Evolutionary conservation across 1,140 invertebrate species (phyloP), one percentile per base, ranked within the genome.

Genomic region (Zaprionus capensis): DNA sequence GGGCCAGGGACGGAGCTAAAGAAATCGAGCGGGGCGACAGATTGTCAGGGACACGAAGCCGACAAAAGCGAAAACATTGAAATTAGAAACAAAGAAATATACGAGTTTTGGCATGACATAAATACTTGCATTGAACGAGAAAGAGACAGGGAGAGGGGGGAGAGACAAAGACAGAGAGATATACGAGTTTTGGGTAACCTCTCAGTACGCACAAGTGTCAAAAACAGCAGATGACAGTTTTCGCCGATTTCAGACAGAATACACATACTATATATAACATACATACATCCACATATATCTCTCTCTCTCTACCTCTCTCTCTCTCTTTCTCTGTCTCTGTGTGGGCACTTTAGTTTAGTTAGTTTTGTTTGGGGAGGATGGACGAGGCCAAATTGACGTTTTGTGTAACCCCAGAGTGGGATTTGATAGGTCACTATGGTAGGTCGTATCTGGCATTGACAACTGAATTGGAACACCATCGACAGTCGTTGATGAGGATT

Each of bases 181-280:
- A 51, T 22, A 51, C 46, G 46, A 51, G 46, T 51, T 51, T 51
- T 24, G 46, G 46, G 20, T 46, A 46, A 2, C 57, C 59, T 67
- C 62, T 72, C 62, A 44, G 56, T 66, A 87, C 80, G 78, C 84
- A 90, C 84, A 87, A 87, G 84, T 90, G 84, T 87, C 84, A 87
- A 70, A 69, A 78, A 66, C 82, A 84, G 82, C 82, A 81, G 70
- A 71, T 76, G 81, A 68, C 81, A 80, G 28, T 72, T 72, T 56
- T 58, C 55, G 59, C 63, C 76, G 58, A 58, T 49, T 36, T 62
- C 38, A 61, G 28, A 15, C 59, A 24, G 44, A 46, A 38, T 28
- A 53, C 22, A 44, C 34, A 57, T 57, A 17, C 46, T 51, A 49
- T 49, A 49, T 49, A 26, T 26, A 44, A 44, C 41, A 17, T 5